These are phyloP conservation scores for Lampris incognitus DNA, from an alignment of 2,113 vertebrate species.

Conservation along the genomic window DNA sequence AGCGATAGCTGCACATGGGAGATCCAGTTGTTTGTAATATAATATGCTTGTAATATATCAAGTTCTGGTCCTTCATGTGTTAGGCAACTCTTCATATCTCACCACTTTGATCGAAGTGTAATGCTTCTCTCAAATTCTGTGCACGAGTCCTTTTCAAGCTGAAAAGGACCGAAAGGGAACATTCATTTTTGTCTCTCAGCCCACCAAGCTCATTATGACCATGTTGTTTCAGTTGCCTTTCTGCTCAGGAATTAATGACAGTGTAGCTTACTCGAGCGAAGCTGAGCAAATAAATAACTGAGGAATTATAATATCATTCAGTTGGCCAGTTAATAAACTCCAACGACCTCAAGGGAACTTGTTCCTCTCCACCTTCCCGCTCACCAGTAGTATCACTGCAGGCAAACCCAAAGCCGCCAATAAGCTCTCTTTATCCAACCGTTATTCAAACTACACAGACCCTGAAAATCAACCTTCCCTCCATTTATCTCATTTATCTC, in stretches of 20 bases:
- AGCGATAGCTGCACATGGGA: conserved; percentile 39
- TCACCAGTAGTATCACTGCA: conserved; percentile 2
- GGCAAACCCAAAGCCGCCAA: conserved; percentile 31
- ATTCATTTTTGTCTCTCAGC: conserved; percentile 9
- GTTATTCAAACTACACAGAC: conserved; percentile 15
- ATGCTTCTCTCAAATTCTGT: conserved; percentile 40
- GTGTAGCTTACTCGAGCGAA: conserved; percentile 46
- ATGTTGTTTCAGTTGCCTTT: conserved; percentile 45
- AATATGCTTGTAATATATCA: conserved; percentile 31
- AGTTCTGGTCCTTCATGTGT: conserved; percentile 47
- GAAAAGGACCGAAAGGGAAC: conserved; percentile 31
- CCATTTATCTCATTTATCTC: conserved; percentile 44
- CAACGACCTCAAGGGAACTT: not conserved
- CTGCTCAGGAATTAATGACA: conserved; percentile 45
- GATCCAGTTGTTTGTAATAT: conserved; percentile 27
- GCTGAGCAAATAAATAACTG: conserved; percentile 56
- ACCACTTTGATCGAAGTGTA: conserved; percentile 49
- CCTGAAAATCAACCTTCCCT: conserved; percentile 24
- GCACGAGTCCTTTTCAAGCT: conserved; percentile 29
- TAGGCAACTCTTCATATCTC: conserved; percentile 54
- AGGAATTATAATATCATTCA: conserved; percentile 30
- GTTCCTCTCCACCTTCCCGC: conserved; percentile 11
- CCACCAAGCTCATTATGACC: conserved; percentile 40
- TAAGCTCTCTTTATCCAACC: conserved; percentile 20
- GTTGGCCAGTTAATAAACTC: conserved; percentile 40